Evolutionary conservation across 1,140 invertebrate genomes (phyloP).

Genomic region (Bombus waltoni): DNA sequence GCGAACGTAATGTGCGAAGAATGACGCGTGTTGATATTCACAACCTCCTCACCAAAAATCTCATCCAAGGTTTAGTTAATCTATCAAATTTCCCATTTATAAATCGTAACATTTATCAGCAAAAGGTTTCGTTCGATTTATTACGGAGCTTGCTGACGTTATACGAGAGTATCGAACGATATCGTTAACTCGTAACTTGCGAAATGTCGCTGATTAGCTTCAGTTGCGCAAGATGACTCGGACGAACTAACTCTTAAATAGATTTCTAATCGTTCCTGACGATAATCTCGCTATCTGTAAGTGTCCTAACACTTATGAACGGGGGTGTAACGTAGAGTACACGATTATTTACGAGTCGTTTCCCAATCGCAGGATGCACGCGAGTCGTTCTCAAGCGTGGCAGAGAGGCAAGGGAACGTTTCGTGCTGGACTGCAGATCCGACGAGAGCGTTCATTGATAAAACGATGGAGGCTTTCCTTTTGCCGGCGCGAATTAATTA

Average conservation of each 20-base stretch:
- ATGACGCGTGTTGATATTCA: too few relatives aligned
- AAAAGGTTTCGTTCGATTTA: too few relatives aligned
- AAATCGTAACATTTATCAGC: too few relatives aligned
- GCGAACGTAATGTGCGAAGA: too few relatives aligned
- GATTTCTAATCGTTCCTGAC: not conserved
- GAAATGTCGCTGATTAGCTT: too few relatives aligned
- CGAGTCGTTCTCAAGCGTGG: not conserved
- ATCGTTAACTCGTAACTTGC: too few relatives aligned
- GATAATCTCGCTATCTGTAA: not conserved
- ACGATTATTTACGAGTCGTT: not conserved
- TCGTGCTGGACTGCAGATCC: slow-evolving; percentile 21
- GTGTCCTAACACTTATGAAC: not conserved
- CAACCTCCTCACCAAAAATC: too few relatives aligned
- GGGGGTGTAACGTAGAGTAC: not conserved
- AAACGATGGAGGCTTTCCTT: slow-evolving; percentile 16
- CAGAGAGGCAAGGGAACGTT: slow-evolving; percentile 13
- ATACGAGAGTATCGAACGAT: too few relatives aligned
- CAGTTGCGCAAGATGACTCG: too few relatives aligned
- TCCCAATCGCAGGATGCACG: not conserved
- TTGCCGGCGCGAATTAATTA: slow-evolving; percentile 47
- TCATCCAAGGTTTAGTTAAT: too few relatives aligned
- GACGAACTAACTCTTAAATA: not conserved
- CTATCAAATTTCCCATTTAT: too few relatives aligned
- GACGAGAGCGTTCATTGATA: slow-evolving; percentile 39
- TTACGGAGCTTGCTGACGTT: too few relatives aligned